Evolutionary conservation across 1,140 invertebrate species (phyloP).

Genomic region (Odontomachus brunneus): DNA sequence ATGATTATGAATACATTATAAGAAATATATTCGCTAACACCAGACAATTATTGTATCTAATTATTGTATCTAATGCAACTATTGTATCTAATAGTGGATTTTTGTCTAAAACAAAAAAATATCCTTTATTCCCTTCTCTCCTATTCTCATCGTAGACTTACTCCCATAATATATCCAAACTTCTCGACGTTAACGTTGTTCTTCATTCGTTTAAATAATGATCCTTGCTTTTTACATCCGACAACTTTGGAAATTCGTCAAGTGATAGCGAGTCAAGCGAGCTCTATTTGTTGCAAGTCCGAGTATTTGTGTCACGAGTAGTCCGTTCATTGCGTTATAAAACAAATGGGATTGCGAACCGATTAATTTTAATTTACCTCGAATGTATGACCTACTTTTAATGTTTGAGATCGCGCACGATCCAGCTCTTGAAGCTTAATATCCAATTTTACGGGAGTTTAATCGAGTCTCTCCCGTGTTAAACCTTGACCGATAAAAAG

Average conservation of each 20-base stretch:
- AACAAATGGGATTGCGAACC: neutral
- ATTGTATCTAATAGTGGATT: too few relatives aligned
- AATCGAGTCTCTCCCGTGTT: neutral
- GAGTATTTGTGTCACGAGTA: neutral
- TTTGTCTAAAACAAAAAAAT: too few relatives aligned
- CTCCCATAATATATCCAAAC: neutral
- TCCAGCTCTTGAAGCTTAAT: neutral
- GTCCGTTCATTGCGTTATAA: neutral
- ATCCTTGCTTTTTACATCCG: too few relatives aligned
- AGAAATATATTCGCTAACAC: too few relatives aligned
- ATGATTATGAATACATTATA: too few relatives aligned
- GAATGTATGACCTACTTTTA: neutral
- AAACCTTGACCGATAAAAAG: neutral
- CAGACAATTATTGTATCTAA: too few relatives aligned
- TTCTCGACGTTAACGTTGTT: too few relatives aligned
- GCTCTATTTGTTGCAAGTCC: neutral
- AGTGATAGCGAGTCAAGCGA: neutral
- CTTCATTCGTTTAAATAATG: too few relatives aligned
- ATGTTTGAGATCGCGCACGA: neutral
- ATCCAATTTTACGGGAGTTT: slow-evolving; percentile 1
- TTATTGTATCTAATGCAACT: too few relatives aligned
- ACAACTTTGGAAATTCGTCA: too few relatives aligned
- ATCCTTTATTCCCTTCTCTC: too few relatives aligned
- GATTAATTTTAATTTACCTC: slow-evolving; percentile 37
- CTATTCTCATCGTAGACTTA: too few relatives aligned